A percentile compares a stretch with the other conserved stretches of the same genome.
These are phyloP conservation scores for Meles meles DNA, from an alignment of 2,113 vertebrate genomes.

Conservation along the genomic window DNA sequence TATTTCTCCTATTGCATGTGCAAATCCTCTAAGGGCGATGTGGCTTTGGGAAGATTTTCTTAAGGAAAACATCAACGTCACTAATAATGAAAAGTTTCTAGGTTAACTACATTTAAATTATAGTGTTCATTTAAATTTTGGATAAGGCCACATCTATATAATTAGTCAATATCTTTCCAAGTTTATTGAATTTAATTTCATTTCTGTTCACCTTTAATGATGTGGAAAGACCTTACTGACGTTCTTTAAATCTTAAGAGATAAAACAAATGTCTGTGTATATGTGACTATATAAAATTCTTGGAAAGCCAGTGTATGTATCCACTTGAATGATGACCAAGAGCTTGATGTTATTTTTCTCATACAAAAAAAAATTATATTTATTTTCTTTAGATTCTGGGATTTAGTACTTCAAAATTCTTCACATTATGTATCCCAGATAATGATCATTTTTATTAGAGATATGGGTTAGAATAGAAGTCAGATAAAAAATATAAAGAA, in stretches of 20 bases:
- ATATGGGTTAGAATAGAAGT: not conserved
- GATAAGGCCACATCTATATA: not conserved
- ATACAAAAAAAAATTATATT: not conserved
- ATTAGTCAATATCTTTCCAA: not conserved
- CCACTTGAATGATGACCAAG: not conserved
- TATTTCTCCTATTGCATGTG: not conserved
- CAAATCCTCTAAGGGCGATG: rapidly evolving
- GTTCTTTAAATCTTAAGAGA: not conserved
- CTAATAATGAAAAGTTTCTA: not conserved
- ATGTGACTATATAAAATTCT: not conserved
- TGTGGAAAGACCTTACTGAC: not conserved
- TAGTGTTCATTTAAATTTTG: not conserved
- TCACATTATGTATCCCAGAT: not conserved
- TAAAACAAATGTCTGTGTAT: not conserved
- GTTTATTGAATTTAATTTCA: not conserved
- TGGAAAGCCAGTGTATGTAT: not conserved
- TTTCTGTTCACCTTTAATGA: not conserved
- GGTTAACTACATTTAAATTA: not conserved
- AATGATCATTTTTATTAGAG: not conserved
- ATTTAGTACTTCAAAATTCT: not conserved
- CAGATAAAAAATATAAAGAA: not conserved
- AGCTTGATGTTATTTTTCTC: not conserved
- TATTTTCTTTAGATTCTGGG: not conserved
- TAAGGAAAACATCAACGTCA: not conserved
- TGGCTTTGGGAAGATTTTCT: not conserved